phyloP scores from a whole-genome alignment of 2,888 invertebrate species.

The Heliconius erato region DNA sequence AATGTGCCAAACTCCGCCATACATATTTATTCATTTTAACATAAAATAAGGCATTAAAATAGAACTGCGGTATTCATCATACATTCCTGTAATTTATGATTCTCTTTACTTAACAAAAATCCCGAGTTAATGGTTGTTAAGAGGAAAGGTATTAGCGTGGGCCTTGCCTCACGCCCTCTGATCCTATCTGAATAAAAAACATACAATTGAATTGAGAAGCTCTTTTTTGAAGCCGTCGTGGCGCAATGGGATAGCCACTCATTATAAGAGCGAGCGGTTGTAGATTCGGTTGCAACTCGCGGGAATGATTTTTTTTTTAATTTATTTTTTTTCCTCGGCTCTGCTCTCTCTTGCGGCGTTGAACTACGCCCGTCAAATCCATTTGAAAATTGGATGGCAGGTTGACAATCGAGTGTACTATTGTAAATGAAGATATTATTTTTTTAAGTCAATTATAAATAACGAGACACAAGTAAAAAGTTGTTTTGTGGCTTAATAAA shows the following conservation, averaged over 20 bases:
- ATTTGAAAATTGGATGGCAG: no score
- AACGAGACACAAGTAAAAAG: not conserved
- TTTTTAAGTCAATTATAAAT: not conserved
- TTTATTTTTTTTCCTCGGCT: no score
- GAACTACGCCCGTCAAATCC: no score
- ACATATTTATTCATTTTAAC: not conserved
- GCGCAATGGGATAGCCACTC: not conserved
- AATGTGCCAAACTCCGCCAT: not conserved
- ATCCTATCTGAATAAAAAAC: not conserved
- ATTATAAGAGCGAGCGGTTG: not conserved
- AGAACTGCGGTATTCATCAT: not conserved
- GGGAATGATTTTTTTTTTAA: no score
- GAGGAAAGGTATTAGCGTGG: slow-evolving; percentile 4
- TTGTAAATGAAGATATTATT: no score
- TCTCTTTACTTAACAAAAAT: slow-evolving; percentile 18
- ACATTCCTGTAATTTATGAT: slow-evolving; percentile 29
- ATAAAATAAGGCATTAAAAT: not conserved
- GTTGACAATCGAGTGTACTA: no score
- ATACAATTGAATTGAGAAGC: not conserved
- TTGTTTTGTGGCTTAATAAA: not conserved
- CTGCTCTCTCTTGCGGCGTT: no score
- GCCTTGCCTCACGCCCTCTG: not conserved
- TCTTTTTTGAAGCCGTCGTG: not conserved
- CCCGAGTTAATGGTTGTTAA: slow-evolving; percentile 9
- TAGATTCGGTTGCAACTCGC: not conserved